These are phyloP conservation scores for Micropoecilia bifurca DNA, from an alignment of 2,797 vertebrate species.

Conservation along the genomic window DNA sequence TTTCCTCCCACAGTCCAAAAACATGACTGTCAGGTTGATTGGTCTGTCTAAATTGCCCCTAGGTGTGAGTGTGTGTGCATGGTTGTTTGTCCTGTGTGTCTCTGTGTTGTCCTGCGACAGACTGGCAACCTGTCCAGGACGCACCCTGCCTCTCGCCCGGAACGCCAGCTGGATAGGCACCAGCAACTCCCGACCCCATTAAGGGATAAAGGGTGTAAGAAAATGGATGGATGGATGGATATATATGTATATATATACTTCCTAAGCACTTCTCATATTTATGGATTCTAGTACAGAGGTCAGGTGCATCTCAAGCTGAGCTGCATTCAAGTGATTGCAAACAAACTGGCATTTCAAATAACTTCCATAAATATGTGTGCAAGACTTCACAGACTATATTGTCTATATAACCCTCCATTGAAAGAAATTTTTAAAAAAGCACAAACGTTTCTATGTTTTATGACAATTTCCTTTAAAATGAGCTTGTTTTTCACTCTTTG, in stretches of 20 bases:
- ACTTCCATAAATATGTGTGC: slow-evolving; percentile 1
- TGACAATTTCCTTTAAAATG: not conserved
- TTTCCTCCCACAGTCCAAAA: too few relatives aligned
- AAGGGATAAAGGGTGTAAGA: too few relatives aligned
- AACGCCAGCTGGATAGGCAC: too few relatives aligned
- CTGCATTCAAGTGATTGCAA: slow-evolving; percentile 15
- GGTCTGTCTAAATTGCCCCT: too few relatives aligned
- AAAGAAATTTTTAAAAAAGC: not conserved
- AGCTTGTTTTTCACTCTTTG: not conserved
- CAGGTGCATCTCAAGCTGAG: slow-evolving; percentile 45
- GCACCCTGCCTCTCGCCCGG: too few relatives aligned
- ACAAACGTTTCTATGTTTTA: not conserved
- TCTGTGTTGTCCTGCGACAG: too few relatives aligned
- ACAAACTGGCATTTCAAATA: slow-evolving; percentile 20
- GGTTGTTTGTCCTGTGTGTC: too few relatives aligned
- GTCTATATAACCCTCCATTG: not conserved
- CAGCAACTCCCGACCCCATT: too few relatives aligned
- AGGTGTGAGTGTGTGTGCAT: too few relatives aligned
- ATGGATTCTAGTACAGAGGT: slow-evolving; percentile 48
- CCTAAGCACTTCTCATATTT: slow-evolving; percentile 28
- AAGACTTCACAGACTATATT: not conserved
- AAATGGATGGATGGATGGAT: too few relatives aligned
- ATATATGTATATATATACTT: not conserved
- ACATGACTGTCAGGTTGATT: too few relatives aligned
- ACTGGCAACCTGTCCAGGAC: too few relatives aligned